Percentiles rank a stretch among this genome's conserved stretches.
These are phyloP conservation scores for Heliangelus exortis DNA, from an alignment of 2,797 vertebrate genomes.

Conservation along the genomic window DNA sequence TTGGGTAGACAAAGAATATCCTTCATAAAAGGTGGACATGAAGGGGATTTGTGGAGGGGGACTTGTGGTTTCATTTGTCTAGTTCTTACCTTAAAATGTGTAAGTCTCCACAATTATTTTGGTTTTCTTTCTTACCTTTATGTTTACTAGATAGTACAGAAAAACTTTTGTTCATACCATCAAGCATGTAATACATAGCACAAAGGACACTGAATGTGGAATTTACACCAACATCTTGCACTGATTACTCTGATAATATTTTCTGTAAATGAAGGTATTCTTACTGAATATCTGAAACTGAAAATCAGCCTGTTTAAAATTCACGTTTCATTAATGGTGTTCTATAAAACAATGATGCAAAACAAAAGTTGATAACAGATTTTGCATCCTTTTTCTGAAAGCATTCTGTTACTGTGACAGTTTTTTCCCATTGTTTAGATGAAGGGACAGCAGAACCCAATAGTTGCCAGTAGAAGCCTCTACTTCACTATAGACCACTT, in stretches of 20 bases:
- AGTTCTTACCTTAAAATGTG: neutral
- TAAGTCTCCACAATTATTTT: neutral
- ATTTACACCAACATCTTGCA: neutral
- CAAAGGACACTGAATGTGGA: neutral
- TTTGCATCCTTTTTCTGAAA: neutral
- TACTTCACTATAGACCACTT: neutral
- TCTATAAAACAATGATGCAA: neutral
- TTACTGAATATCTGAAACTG: neutral
- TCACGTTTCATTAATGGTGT: neutral
- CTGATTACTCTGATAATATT: neutral
- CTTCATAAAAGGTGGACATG: neutral
- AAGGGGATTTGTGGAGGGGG: neutral
- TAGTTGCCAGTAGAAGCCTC: neutral
- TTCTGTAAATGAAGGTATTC: neutral
- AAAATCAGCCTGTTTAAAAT: neutral
- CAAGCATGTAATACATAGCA: neutral
- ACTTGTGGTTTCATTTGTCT: neutral
- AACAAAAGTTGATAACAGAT: neutral
- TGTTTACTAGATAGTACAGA: neutral
- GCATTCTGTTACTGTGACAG: neutral
- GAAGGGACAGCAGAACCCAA: neutral
- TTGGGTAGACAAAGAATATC: neutral
- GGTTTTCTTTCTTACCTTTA: neutral
- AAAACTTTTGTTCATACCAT: neutral
- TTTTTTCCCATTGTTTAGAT: neutral